Evolutionary conservation across 2,888 invertebrate genomes (phyloP), one percentile per base, ranked within the genome.

Genomic region (Dryomyza anilis): DNA sequence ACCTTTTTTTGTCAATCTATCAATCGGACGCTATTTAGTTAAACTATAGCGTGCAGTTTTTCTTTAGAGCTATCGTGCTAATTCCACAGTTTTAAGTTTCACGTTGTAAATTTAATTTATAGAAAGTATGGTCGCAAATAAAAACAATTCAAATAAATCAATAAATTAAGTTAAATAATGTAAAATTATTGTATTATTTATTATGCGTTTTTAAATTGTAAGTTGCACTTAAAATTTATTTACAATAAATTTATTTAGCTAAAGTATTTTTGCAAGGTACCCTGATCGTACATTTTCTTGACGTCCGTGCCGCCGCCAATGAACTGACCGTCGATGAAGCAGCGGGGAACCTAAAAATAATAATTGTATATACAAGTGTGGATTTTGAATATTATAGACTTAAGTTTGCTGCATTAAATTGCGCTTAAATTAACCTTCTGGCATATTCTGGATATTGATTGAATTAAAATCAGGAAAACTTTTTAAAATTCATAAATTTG

Each of bases 241-340:
- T 55, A 55, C 19, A 33, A 14, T n/a, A 55, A 21, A 8, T 19
- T 14, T 19, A 16, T 67, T 74, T 73, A 79, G 55, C 63, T 84
- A 43, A 88, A 85, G 78, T 87, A 82, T 46, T 86, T 84, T 71
- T 86, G 85, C 27, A 96, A 84, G 78, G 91, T 87, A 58, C 95
- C 95, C 59, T 84, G 85, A 53, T 91, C 89, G 70, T 88, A 87
- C 72, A 95, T 81, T 39, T 87, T 86, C 76, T 91, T 91, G 0
- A 96, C 92, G 77, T 98, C 98, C 3, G 91, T 89, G 2, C 97
- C 96, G 39, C 97, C 98, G 5, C 98, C 98, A 64, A 98, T 86
- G 79, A 91, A 98, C 78, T 90, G 89, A 2, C 95, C 95, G 76
- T 94, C 90, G 43, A 98, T 89, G 82, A 98, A 98, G 2, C 98